Evolutionary conservation across 2,113 vertebrate genomes (phyloP), one percentile per base, ranked within the genome.

Genomic region (Sebastes fasciatus): DNA sequence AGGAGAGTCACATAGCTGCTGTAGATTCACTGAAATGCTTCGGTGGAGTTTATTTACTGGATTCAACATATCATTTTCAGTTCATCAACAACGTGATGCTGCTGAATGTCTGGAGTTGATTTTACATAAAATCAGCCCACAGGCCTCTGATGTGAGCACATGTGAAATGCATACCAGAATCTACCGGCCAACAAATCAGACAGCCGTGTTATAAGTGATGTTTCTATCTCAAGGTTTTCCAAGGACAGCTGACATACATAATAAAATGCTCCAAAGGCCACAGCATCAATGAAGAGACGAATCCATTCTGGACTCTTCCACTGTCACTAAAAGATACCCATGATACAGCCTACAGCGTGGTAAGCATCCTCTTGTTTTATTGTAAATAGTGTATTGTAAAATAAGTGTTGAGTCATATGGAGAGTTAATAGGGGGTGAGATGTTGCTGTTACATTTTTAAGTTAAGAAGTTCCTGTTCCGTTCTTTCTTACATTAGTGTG

Each of bases 41-140:
- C 8, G 52, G 52, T 54, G 54, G 54, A 21, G 19, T 55, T 8
- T 0, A 0, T 48, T 12, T 48, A 26, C 11, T 26, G 21, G 57
- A 26, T 26, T 12, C 23, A 60, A 60, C 48, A 49, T 49, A 13
- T 49, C 4, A 49, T 17, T 14, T 67, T 5, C 43, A 94, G 93
- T 90, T 52, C 1, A 1, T 65, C 45, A 88, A 54, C 94, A 94
- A 43, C 17, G 83, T 54, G 93, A 95, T 79, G 93, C 91, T 1
- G 89, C 90, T 14, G 89, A 93, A 62, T 94, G 80, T 23, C 86
- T 93, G 48, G 77, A 89, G 66, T 76, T 77, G 74, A 92, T 91
- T 54, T 45, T 95, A 61, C 40, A 5, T 5, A 21, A 66, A 84
- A 75, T 45, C 11, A 70, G 57, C 66, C 4, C 3, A 0, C 55